Percentiles rank a stretch among this genome's conserved stretches.
Conservation (phyloP, 2,113 vertebrate genomes). For the rabbit (Oryctolagus cuniculus) region DNA sequence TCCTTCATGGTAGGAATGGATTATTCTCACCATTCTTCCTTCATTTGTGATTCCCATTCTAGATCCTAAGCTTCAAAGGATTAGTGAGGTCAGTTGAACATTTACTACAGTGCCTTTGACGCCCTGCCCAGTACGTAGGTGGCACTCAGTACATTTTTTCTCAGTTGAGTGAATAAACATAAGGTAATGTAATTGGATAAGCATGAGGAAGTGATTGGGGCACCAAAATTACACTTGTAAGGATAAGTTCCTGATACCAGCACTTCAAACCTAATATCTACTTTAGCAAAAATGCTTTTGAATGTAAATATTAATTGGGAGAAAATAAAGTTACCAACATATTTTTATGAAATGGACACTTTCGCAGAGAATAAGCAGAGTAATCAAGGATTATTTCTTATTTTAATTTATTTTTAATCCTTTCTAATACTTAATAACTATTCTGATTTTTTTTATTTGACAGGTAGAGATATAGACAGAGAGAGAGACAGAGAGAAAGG, state of each 20-base stretch:
- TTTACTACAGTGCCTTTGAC: neutral
- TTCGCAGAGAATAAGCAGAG: neutral
- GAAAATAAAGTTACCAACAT: constrained; percentile 30
- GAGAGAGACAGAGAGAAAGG: too few species aligned
- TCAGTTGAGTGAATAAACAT: neutral
- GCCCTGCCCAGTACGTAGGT: neutral
- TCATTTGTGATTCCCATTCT: constrained; percentile 1
- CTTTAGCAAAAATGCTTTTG: neutral
- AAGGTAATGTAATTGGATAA: neutral
- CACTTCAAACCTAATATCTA: neutral
- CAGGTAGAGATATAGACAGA: too few species aligned
- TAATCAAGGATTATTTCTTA: neutral
- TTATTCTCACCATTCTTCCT: neutral
- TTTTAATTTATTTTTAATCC: neutral
- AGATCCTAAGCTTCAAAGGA: neutral
- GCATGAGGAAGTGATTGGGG: neutral
- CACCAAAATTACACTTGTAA: neutral
- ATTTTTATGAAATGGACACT: neutral
- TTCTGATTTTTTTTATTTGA: neutral
- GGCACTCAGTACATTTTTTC: neutral
- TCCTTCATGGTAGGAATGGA: neutral
- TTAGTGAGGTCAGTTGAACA: neutral
- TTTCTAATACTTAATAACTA: neutral
- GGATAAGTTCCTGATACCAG: neutral
- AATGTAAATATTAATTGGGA: neutral